phyloP scores from a whole-genome alignment of 2,888 invertebrate genomes.

The Trachelus stipa region DNA sequence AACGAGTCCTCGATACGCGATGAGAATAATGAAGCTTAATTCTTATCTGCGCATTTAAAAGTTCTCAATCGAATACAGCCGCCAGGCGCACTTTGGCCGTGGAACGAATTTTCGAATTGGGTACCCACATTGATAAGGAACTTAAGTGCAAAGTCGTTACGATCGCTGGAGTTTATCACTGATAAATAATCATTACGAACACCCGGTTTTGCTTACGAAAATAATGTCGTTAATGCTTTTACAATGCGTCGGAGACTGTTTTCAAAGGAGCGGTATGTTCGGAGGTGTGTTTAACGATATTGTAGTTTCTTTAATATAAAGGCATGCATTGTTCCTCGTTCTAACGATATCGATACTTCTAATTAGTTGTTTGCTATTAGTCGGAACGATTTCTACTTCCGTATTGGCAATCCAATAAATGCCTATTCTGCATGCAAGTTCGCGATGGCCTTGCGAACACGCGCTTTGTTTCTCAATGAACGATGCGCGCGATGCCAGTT shows the following conservation, averaged over 20 bases:
- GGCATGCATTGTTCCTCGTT: neutral
- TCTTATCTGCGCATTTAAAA: neutral
- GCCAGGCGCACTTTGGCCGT: neutral
- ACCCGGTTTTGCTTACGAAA: neutral
- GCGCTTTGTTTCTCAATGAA: conserved; percentile 4
- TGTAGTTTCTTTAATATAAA: neutral
- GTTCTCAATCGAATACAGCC: neutral
- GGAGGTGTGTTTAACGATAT: conserved; percentile 20
- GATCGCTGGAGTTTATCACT: neutral
- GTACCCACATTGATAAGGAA: neutral
- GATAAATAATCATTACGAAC: neutral
- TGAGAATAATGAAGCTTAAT: neutral
- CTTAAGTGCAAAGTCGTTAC: neutral
- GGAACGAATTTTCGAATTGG: neutral
- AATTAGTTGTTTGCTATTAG: neutral
- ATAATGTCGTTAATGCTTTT: conserved; percentile 46
- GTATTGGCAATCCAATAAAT: neutral
- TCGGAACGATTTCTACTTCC: neutral
- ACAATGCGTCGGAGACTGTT: conserved; percentile 45
- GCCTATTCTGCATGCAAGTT: neutral
- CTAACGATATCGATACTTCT: neutral
- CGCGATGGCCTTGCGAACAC: conserved; percentile 1
- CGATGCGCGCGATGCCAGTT: neutral
- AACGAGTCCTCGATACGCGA: neutral
- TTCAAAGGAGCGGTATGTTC: conserved; percentile 38